A percentile compares a stretch with the other conserved stretches of the same genome.
These are phyloP conservation scores for Paguma larvata DNA, from an alignment of 2,797 vertebrate species.

Conservation along the genomic window DNA sequence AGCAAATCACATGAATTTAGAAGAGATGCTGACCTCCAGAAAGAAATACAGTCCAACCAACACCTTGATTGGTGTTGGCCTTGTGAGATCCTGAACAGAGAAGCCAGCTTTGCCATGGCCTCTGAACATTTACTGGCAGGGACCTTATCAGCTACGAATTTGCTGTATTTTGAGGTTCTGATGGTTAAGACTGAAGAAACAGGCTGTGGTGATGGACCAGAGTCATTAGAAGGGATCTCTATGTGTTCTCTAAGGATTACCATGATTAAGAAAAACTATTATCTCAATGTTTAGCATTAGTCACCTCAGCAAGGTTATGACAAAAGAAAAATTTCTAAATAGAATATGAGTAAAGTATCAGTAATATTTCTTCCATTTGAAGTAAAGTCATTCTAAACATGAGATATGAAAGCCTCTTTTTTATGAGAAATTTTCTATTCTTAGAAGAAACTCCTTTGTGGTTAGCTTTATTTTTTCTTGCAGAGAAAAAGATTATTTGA, in stretches of 20 bases:
- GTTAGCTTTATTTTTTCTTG: slow-evolving; percentile 13
- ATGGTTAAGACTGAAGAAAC: not conserved
- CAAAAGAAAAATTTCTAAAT: slow-evolving; percentile 65
- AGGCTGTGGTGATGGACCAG: not conserved
- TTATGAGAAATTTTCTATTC: slow-evolving; percentile 47
- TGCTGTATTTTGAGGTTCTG: not conserved
- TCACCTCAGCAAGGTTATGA: slow-evolving; percentile 39
- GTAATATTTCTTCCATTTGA: slow-evolving; percentile 49
- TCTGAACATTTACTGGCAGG: not conserved
- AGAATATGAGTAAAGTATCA: not conserved
- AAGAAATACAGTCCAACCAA: not conserved
- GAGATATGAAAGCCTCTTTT: slow-evolving; percentile 56
- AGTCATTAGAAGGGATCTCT: not conserved
- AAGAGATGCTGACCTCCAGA: not conserved
- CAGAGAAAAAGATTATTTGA: slow-evolving; percentile 22
- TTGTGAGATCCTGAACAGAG: not conserved
- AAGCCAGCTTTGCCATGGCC: not conserved
- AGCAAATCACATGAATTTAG: not conserved
- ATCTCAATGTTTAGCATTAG: slow-evolving; percentile 42
- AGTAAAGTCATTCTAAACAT: slow-evolving; percentile 42
- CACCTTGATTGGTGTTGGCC: not conserved
- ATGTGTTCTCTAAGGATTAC: not conserved
- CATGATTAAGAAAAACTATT: not conserved
- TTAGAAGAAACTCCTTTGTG: not conserved
- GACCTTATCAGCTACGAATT: not conserved